Conservation (phyloP, 92 coral and sea anemone species). For the Scolanthus callimorphus region DNA sequence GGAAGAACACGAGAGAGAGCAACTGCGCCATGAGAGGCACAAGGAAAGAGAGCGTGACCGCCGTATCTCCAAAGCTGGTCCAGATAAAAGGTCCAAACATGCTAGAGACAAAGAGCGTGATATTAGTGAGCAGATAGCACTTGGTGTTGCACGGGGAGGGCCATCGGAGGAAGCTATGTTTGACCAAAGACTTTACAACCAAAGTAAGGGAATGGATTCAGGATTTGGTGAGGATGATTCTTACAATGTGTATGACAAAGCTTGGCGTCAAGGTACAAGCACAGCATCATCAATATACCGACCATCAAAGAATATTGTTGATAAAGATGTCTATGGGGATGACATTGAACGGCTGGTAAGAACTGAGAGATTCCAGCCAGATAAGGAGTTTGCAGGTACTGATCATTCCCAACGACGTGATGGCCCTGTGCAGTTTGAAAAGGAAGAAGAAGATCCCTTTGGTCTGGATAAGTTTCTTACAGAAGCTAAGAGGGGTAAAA, state of each 20-base stretch:
- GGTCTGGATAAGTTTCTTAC: slow-evolving; percentile 99
- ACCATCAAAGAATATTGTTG: slow-evolving; percentile 82
- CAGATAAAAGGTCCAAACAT: slow-evolving; percentile 93
- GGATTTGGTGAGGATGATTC: slow-evolving; percentile 95
- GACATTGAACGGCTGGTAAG: slow-evolving; percentile 87
- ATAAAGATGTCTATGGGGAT: slow-evolving; percentile 94
- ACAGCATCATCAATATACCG: slow-evolving; percentile 91
- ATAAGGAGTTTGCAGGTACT: slow-evolving; percentile 95
- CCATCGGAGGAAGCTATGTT: slow-evolving; percentile 94
- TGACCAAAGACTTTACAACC: slow-evolving; percentile 96
- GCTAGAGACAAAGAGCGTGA: slow-evolving; percentile 98
- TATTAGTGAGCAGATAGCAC: slow-evolving; percentile 97
- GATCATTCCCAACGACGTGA: slow-evolving; percentile 95
- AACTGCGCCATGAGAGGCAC: slow-evolving; percentile 92
- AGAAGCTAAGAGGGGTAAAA: slow-evolving; percentile 96
- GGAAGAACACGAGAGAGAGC: slow-evolving; percentile 90
- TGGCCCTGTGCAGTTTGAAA: slow-evolving; percentile 98
- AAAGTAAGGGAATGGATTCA: slow-evolving; percentile 93
- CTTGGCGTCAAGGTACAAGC: slow-evolving; percentile 94
- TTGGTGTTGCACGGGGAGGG: slow-evolving; percentile 84
- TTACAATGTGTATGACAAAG: slow-evolving; percentile 92
- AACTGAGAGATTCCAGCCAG: slow-evolving; percentile 95
- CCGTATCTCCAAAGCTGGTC: slow-evolving; percentile 94
- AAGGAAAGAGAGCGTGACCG: slow-evolving; percentile 94
- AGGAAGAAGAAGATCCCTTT: slow-evolving; percentile 95